Evolutionary conservation across 2,888 invertebrate species (phyloP).

Genomic region (Eupithecia exiguata): DNA sequence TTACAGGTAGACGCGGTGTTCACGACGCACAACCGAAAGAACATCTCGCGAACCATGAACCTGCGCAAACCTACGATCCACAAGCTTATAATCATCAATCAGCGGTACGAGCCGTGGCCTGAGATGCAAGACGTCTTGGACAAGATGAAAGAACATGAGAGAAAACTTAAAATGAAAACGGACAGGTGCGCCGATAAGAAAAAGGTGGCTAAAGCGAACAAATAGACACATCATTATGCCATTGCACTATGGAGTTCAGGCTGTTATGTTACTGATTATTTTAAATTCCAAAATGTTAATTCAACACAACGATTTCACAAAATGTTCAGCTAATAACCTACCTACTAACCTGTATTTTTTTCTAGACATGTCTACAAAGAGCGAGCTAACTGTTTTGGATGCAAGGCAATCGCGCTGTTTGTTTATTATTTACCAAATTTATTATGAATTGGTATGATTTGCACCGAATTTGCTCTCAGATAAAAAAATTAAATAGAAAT

Average conservation of each 20-base stretch:
- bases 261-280: neutral
- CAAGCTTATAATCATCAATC: neutral
- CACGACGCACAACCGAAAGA: neutral
- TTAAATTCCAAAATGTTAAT: neutral
- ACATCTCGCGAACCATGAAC: slow-evolving; percentile 11
- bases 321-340: neutral
- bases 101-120: slow-evolving; percentile 21
- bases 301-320: neutral
- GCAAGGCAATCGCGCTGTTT: neutral
- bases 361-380: too few relatives aligned
- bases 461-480: neutral
- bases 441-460: neutral
- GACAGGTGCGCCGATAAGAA: neutral
- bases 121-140: slow-evolving; percentile 62
- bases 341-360: too few relatives aligned
- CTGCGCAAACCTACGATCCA: neutral
- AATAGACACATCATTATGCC: neutral
- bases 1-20: neutral
- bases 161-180: neutral
- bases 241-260: neutral
- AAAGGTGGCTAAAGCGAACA: neutral
- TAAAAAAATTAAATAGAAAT: too few relatives aligned
- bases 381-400: too few relatives aligned
- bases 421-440: neutral
- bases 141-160: slow-evolving; percentile 56